These are phyloP conservation scores for Rana temporaria DNA, from an alignment of 2,113 vertebrate species.

Conservation along the genomic window DNA sequence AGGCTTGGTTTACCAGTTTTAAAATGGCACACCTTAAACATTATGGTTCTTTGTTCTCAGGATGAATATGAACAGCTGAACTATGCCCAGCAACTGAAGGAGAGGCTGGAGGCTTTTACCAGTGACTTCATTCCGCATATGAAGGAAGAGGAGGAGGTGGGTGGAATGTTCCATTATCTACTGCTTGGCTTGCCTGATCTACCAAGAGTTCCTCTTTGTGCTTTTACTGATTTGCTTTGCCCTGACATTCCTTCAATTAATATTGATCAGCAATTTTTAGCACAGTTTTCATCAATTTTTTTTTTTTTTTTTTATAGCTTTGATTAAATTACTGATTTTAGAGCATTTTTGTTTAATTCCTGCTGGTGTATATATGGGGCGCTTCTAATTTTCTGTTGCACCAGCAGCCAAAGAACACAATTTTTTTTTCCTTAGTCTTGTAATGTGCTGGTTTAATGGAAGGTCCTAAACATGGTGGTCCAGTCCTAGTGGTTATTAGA, in stretches of 20 bases:
- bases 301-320: neutral
- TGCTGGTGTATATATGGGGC: too few relatives aligned
- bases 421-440: too few relatives aligned
- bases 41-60: slow-evolving; percentile 67
- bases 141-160: slow-evolving; percentile 98
- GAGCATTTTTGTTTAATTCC: too few relatives aligned
- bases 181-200: too few relatives aligned
- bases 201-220: too few relatives aligned
- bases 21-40: neutral
- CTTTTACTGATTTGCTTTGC: neutral
- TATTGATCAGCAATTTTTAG: neutral
- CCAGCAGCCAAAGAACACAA: too few relatives aligned
- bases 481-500: too few relatives aligned
- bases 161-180: slow-evolving; percentile 26
- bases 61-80: slow-evolving; percentile 96
- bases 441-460: too few relatives aligned
- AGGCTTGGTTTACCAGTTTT: neutral
- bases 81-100: slow-evolving; percentile 95
- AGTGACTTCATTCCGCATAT: slow-evolving; percentile 98
- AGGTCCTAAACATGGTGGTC: too few relatives aligned
- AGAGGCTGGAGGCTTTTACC: slow-evolving; percentile 94
- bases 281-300: neutral
- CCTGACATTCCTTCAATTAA: neutral
- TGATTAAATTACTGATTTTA: too few relatives aligned
- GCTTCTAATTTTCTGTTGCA: too few relatives aligned